A percentile compares a stretch with the other conserved stretches of the same genome.
Conservation (phyloP, 1,140 invertebrate genomes). For the Drosophila arizonae region DNA sequence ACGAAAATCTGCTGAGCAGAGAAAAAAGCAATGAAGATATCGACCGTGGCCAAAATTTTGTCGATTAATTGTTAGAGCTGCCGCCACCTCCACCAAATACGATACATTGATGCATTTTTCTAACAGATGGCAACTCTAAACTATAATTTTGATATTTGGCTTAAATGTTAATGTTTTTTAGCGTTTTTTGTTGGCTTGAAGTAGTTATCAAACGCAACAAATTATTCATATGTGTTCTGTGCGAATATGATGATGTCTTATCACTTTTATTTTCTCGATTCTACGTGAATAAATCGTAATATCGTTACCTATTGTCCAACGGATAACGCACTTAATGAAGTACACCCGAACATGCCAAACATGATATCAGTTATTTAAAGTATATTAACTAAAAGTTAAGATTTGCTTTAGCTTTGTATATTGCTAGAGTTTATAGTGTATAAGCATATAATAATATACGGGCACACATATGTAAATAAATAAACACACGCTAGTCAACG, state of each 20-base stretch:
- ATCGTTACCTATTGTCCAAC: conserved; percentile 65
- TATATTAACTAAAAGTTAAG: not conserved
- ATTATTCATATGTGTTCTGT: not conserved
- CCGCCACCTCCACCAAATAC: conserved; percentile 9
- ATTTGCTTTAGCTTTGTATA: not conserved
- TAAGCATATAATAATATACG: conserved; percentile 5
- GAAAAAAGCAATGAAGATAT: conserved; percentile 61
- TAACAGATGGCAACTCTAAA: conserved; percentile 50
- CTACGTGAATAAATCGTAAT: conserved; percentile 27
- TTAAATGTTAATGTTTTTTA: conserved; percentile 48
- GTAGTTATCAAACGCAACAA: not conserved
- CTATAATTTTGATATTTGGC: conserved; percentile 69
- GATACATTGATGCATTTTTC: conserved; percentile 19
- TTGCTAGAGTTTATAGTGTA: not conserved
- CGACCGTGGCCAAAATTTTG: conserved; percentile 62
- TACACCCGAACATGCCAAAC: conserved; percentile 20
- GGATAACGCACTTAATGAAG: conserved; percentile 45
- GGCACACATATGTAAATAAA: conserved; percentile 41
- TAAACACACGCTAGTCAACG: conserved; percentile 47
- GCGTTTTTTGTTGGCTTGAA: conserved; percentile 10
- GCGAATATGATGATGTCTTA: not conserved
- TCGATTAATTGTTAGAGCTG: conserved; percentile 66
- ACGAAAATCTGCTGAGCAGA: conserved; percentile 63
- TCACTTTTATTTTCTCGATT: not conserved
- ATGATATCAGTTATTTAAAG: conserved; percentile 11